Conservation (phyloP, 2,888 invertebrate species). For the Crematogaster levior region DNA sequence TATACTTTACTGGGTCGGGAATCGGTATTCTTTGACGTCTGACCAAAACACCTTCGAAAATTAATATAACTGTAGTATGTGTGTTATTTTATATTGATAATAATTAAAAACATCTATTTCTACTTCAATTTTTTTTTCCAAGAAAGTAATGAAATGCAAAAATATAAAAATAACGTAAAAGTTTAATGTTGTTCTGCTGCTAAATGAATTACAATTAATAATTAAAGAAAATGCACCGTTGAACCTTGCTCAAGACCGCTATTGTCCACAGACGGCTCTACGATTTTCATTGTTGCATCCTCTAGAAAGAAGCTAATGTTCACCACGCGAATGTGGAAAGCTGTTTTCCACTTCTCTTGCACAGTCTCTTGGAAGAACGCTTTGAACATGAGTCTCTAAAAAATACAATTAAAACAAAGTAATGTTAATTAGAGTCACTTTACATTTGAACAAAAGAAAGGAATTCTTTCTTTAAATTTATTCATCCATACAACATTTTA, state of each 20-base stretch:
- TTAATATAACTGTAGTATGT: not conserved
- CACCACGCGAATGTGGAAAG: constrained; percentile 91
- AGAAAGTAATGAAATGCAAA: not conserved
- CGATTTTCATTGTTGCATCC: constrained; percentile 96
- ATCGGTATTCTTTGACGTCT: constrained; percentile 93
- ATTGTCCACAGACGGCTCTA: constrained; percentile 93
- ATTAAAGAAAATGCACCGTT: constrained; percentile 60
- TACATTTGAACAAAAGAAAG: not conserved
- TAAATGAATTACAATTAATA: constrained; percentile 21
- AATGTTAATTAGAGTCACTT: not conserved
- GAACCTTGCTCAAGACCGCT: constrained; percentile 95
- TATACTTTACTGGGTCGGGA: constrained; percentile 90
- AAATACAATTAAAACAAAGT: constrained; percentile 33
- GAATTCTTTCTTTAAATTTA: not conserved
- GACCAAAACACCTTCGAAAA: constrained; percentile 90
- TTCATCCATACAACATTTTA: not conserved
- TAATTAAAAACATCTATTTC: constrained; percentile 15
- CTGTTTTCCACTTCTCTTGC: constrained; percentile 89
- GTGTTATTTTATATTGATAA: not conserved
- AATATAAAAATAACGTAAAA: not conserved
- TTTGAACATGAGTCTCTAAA: constrained; percentile 91
- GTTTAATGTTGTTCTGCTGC: not conserved
- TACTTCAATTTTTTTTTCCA: not conserved
- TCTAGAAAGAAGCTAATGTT: constrained; percentile 95
- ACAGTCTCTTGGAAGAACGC: constrained; percentile 93